Base-by-base conservation (phyloP, 2,113 vertebrate genomes). In the Heterochromis multidens region DNA sequence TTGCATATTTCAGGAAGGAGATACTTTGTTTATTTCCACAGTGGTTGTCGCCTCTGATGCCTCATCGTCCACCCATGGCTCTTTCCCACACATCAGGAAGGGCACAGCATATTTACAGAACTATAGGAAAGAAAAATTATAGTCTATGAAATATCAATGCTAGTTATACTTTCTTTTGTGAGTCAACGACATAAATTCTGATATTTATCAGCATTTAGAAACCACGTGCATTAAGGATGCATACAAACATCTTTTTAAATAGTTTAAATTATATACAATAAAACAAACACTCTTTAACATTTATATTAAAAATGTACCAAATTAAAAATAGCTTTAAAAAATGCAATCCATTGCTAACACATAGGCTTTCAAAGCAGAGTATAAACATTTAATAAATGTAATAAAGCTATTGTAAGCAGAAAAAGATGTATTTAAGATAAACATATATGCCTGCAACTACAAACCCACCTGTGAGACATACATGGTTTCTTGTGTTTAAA, bases 41-140 rank as follows among this genome's bases (percentile, higher is more conserved):
- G 43, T 86, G 0, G 89, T 94, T 29, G 78, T 52, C 12, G 27
- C 33, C 74, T 91, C 89, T 25, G 90, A 92, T 43, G 16, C 65
- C 8, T 95, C 90, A 0, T 94, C 89, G 3, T 94, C 85, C 7
- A 31, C 19, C 82, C 43, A 6, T 14, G 62, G n/a, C 54, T 91
- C 88, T 78, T 65, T 93, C 25, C 92, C 81, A 56, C 86, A 92
- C 54, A 93, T 79, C 52, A 95, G 90, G 82, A 95, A 92, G 35
- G 89, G 90, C 25, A 94, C 91, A 2, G 91, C 84, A 12, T 87
- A 91, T 79, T 82, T 86, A 12, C 79, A 60, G 72, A 95, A 95
- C 94, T 96, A 72, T 1, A 84, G 37, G 49, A 62, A 80, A 35
- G 13, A 67, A 80, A 90, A 35, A 56, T 56, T 1, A 21, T 10